phyloP scores from a whole-genome alignment of 2,797 vertebrate genomes.

The Phataginus tetradactyla region DNA sequence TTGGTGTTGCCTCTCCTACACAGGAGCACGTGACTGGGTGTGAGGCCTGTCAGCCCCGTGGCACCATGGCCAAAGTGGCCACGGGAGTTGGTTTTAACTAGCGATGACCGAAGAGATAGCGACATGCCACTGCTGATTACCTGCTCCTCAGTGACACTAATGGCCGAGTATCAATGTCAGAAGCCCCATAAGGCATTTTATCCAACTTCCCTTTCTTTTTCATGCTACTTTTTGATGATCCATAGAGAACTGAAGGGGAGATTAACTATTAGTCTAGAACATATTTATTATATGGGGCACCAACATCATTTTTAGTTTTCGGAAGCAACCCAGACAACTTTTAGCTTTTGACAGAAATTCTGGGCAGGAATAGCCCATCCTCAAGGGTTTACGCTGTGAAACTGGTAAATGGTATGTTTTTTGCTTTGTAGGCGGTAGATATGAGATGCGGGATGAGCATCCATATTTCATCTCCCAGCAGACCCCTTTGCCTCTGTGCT shows the following conservation, averaged over 20 bases:
- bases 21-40: background rate
- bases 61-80: fast-evolving
- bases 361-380: background rate
- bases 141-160: background rate
- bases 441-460: background rate
- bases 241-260: background rate
- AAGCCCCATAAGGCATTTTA: background rate
- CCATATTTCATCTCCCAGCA: background rate
- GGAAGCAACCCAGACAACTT: background rate
- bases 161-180: background rate
- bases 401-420: background rate
- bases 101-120: background rate
- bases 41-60: too few relatives aligned
- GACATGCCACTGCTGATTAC: background rate
- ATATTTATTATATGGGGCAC: background rate
- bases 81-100: background rate
- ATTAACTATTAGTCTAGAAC: background rate
- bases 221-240: background rate
- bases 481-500: background rate
- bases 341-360: background rate
- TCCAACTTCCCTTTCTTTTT: background rate
- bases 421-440: background rate
- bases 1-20: background rate
- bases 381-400: background rate
- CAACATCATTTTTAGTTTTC: background rate